A percentile compares a stretch with the other conserved stretches of the same genome.
phyloP scores from a whole-genome alignment of 2,888 invertebrate species.

The Pemphredon lugubris region DNA sequence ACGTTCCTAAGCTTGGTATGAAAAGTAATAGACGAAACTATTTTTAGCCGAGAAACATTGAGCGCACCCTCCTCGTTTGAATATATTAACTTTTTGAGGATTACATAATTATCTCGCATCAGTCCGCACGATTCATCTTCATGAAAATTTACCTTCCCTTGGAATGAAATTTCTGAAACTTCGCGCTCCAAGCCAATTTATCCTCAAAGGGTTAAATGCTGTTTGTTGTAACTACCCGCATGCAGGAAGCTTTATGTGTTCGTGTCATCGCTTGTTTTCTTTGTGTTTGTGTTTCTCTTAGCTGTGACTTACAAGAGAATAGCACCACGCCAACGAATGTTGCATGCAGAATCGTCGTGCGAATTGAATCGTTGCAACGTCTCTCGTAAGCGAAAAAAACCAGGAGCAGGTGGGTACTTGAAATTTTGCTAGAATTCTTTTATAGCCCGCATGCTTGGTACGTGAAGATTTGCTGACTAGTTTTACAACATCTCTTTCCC shows the following conservation, averaged over 20 bases:
- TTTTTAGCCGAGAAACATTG: too few relatives aligned
- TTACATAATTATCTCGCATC: too few relatives aligned
- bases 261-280: slow-evolving; percentile 39
- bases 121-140: too few relatives aligned
- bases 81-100: too few relatives aligned
- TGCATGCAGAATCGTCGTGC: slow-evolving; percentile 70
- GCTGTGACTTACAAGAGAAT: slow-evolving; percentile 93
- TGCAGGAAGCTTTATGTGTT: slow-evolving; percentile 36
- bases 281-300: slow-evolving; percentile 79
- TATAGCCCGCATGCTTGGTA: background rate
- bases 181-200: background rate
- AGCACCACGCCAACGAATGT: slow-evolving; percentile 76
- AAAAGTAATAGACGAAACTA: too few relatives aligned
- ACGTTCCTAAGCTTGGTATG: too few relatives aligned
- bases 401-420: slow-evolving; percentile 84
- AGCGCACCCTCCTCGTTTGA: too few relatives aligned
- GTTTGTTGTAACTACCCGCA: slow-evolving; percentile 19
- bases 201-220: background rate
- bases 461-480: too few relatives aligned
- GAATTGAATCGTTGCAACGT: slow-evolving; percentile 74
- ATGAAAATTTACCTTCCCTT: too few relatives aligned
- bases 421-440: slow-evolving; percentile 6
- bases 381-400: slow-evolving; percentile 89
- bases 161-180: too few relatives aligned
- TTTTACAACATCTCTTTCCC: too few relatives aligned